phyloP scores from a whole-genome alignment of 30 jellyfish, hydroid and myxozoan genomes.

The Chironex yamaguchii region DNA sequence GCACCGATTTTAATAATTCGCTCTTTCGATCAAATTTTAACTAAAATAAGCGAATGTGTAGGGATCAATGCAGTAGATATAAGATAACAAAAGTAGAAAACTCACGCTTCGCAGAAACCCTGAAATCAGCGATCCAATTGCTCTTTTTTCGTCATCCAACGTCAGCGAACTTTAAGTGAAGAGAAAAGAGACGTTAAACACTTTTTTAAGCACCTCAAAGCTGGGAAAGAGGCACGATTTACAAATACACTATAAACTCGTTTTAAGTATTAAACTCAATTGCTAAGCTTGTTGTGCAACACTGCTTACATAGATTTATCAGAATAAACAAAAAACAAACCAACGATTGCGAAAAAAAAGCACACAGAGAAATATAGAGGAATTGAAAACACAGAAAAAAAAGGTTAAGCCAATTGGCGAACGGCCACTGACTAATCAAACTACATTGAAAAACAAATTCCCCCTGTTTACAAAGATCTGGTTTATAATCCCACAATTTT shows the following conservation, averaged over 20 bases:
- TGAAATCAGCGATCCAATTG: conserved; percentile 72
- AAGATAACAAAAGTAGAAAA: neutral
- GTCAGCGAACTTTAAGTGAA: conserved; percentile 78
- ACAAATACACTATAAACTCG: too few relatives aligned
- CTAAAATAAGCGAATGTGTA: too few relatives aligned
- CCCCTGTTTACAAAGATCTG: too few relatives aligned
- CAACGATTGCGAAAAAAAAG: neutral
- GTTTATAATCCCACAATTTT: too few relatives aligned
- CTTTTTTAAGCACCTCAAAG: too few relatives aligned
- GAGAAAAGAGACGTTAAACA: neutral
- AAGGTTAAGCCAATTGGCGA: too few relatives aligned
- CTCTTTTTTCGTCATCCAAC: conserved; percentile 76
- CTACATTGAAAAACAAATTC: too few relatives aligned
- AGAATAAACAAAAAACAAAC: neutral
- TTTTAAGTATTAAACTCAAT: neutral
- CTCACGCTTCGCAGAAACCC: conserved; percentile 74
- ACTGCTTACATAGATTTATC: neutral
- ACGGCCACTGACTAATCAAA: too few relatives aligned
- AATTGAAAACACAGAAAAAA: too few relatives aligned
- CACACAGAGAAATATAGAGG: neutral
- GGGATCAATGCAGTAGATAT: neutral
- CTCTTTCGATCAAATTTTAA: too few relatives aligned
- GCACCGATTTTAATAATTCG: too few relatives aligned
- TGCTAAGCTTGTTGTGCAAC: neutral
- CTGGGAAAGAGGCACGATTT: too few relatives aligned